Evolutionary conservation across 2,797 vertebrate genomes (phyloP), one percentile per base, ranked within the genome.

Genomic region (Takifugu ocellatus): DNA sequence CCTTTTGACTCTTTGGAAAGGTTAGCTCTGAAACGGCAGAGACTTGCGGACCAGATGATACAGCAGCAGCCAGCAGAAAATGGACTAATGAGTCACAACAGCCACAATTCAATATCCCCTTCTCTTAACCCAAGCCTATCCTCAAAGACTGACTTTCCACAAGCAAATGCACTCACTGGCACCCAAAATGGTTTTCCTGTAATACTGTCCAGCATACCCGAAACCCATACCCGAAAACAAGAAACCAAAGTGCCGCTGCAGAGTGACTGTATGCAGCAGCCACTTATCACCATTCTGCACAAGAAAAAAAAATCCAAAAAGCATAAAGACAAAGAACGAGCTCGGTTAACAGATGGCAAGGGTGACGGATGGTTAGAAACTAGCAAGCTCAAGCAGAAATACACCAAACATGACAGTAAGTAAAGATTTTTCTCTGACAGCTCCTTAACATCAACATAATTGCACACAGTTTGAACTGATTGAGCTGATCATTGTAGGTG

Each of bases 301-400:
- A 90, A 60, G 50, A 92, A 90, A 84, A 92, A 90, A 74, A 92
- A 91, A 68, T 89, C 87, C 6, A 92, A 92, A 78, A 92, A 90
- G 79, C 91, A 92, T 77, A 92, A 91, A 82, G 91, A 91, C 59
- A 91, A 90, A 44, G 88, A 92, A 54, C 84, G 88, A 14, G 89
- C 91, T 50, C 78, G 80, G 29, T 78, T 87, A 59, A 92, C 89
- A 82, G 79, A 83, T 31, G 66, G 62, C 62, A 75, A 63, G 65
- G 62, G 52, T 49, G 54, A 25, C 3, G 63, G 72, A 1, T 90
- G 89, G 88, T 44, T 79, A 5, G 82, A 84, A 59, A 80, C 66
- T 0, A 91, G 85, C 7, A 84, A 90, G 57, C 82, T 87, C 21
- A 90, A 91, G 70, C 79, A 82, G 54, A 82, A 79, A 59, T 47